Percentiles rank a stretch among this genome's conserved stretches.
Conservation (phyloP, 2,888 invertebrate species). For the Dicycla oo region DNA sequence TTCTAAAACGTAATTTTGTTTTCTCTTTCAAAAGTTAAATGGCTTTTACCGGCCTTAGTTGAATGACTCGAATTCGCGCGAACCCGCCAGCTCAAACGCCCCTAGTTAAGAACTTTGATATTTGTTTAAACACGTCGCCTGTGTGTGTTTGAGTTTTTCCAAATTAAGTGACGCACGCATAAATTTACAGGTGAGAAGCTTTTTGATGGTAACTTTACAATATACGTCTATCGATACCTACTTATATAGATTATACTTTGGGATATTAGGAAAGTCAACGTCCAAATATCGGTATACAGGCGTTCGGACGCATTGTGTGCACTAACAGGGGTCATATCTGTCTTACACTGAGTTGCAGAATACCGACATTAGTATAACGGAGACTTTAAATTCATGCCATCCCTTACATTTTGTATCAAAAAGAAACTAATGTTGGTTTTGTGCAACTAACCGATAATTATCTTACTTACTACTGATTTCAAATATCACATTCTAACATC, state of each 20-base stretch:
- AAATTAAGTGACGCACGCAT: constrained; percentile 36
- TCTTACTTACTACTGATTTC: too few species aligned
- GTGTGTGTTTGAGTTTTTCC: constrained; percentile 49
- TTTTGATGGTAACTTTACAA: not conserved
- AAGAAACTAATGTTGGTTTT: too few species aligned
- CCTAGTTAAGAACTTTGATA: constrained; percentile 55
- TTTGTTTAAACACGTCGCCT: constrained; percentile 43
- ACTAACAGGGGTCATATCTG: too few species aligned
- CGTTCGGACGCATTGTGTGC: too few species aligned
- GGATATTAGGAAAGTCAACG: not conserved
- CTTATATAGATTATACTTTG: not conserved
- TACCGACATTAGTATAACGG: too few species aligned
- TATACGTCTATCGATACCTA: not conserved
- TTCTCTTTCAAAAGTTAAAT: constrained; percentile 60
- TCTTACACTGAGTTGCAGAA: too few species aligned
- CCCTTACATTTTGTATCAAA: too few species aligned
- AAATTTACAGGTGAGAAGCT: constrained; percentile 34
- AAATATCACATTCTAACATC: too few species aligned
- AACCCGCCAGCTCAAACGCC: constrained; percentile 12
- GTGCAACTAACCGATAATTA: too few species aligned
- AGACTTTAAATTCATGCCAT: too few species aligned
- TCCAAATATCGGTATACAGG: not conserved
- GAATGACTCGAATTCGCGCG: constrained; percentile 46
- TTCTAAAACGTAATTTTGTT: constrained; percentile 55
- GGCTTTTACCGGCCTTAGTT: constrained; percentile 57